A percentile compares a stretch with the other conserved stretches of the same genome.
Evolutionary conservation across 2,797 vertebrate species (phyloP).

Genomic region (Pteronotus mesoamericanus): DNA sequence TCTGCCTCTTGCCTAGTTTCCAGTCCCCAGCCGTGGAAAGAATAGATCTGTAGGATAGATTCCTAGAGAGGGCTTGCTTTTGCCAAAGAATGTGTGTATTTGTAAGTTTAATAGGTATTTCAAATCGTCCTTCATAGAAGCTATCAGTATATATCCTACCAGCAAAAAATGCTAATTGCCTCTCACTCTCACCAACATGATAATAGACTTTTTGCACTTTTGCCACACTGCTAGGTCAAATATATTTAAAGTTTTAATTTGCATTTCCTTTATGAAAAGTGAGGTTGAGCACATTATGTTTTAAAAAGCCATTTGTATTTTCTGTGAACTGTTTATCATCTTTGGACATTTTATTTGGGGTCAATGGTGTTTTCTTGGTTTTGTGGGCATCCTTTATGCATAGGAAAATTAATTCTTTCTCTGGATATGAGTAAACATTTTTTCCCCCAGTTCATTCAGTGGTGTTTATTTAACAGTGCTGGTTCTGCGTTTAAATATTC

Average conservation of each 20-base stretch:
- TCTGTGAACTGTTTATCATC: neutral
- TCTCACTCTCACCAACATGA: neutral
- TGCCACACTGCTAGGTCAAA: neutral
- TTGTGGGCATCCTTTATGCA: neutral
- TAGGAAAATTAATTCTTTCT: neutral
- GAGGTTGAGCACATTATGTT: neutral
- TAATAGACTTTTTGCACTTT: neutral
- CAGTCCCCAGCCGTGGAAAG: neutral
- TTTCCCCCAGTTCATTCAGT: neutral
- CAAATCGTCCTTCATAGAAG: neutral
- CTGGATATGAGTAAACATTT: neutral
- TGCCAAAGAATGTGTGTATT: neutral
- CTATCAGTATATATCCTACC: neutral
- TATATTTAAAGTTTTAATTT: neutral
- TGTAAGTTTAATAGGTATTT: neutral
- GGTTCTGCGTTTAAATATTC: neutral
- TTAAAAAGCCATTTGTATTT: neutral
- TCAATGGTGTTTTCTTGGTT: neutral
- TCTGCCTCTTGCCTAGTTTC: neutral
- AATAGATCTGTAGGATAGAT: neutral
- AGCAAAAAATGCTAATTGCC: neutral
- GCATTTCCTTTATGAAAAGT: neutral
- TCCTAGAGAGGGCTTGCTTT: neutral
- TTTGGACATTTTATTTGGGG: neutral
- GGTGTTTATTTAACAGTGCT: neutral